Percentiles rank a stretch among this genome's conserved stretches.
Conservation (phyloP, 2,113 vertebrate genomes). For the Thryonomys swinderianus region DNA sequence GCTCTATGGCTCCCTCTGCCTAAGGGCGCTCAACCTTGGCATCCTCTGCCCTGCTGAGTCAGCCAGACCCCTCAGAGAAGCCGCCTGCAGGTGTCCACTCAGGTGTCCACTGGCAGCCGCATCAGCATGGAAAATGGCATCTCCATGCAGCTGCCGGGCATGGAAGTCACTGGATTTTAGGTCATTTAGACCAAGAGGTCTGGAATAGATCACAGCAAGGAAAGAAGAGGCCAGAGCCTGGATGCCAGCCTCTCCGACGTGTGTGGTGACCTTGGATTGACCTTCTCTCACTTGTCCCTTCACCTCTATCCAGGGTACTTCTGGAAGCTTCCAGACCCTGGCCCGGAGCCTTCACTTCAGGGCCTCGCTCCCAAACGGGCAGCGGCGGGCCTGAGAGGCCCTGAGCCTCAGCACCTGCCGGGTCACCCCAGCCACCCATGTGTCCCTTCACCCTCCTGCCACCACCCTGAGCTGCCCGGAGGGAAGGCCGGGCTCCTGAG, state of each 20-base stretch:
- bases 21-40: neutral
- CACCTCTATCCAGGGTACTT: too few relatives aligned
- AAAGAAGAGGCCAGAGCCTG: neutral
- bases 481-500: neutral
- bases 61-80: too few relatives aligned
- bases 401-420: neutral
- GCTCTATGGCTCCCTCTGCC: neutral
- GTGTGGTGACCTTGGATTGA: rapidly evolving
- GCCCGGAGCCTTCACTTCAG: neutral
- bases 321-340: neutral
- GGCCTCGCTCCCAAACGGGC: too few relatives aligned
- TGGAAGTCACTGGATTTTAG: neutral
- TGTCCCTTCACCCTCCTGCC: neutral
- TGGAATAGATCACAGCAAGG: neutral
- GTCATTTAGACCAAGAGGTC: neutral
- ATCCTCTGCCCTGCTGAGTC: neutral
- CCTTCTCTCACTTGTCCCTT: too few relatives aligned
- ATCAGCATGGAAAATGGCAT: rapidly evolving
- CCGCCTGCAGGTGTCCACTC: rapidly evolving
- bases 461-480: neutral
- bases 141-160: neutral
- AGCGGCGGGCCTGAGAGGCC: rapidly evolving
- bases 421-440: neutral
- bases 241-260: rapidly evolving
- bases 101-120: neutral